Conservation (phyloP, 2,888 invertebrate genomes). For the Drosophila nigricruria region DNA sequence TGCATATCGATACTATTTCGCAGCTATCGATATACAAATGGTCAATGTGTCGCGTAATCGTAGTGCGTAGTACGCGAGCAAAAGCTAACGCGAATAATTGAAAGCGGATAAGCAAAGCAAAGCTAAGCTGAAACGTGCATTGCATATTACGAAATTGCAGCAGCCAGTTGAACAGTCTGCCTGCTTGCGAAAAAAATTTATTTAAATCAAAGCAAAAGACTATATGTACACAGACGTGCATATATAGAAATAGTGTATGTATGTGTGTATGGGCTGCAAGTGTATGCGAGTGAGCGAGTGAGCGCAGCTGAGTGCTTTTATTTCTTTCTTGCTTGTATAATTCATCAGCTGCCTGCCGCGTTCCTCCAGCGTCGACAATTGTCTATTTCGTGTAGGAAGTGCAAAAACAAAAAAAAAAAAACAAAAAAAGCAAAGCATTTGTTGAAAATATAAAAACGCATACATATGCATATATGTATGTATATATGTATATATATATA, state of each 20-base stretch:
- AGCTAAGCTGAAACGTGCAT: constrained; percentile 59
- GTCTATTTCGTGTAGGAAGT: constrained; percentile 54
- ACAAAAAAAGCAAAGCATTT: constrained; percentile 36
- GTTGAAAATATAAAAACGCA: constrained; percentile 24
- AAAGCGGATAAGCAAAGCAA: constrained; percentile 49
- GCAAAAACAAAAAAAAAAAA: constrained; percentile 25
- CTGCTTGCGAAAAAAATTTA: constrained; percentile 21
- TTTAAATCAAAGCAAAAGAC: constrained; percentile 36
- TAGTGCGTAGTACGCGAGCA: constrained; percentile 58
- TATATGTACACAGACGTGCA: constrained; percentile 43
- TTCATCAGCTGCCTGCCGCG: constrained; percentile 54
- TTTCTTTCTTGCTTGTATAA: constrained; percentile 38
- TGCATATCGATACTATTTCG: constrained; percentile 40
- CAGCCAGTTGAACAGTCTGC: constrained; percentile 41
- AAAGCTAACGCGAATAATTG: constrained; percentile 59
- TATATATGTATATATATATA: constrained; percentile 5
- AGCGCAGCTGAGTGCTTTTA: constrained; percentile 59
- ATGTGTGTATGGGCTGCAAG: constrained; percentile 17
- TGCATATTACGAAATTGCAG: constrained; percentile 67
- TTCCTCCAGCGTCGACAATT: constrained; percentile 34
- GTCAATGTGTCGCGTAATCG: constrained; percentile 44
- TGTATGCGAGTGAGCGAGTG: constrained; percentile 16
- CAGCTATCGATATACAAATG: constrained; percentile 23
- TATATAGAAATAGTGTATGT: constrained; percentile 46
- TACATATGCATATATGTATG: constrained; percentile 9